These are phyloP conservation scores for Triplophysa bombifrons DNA, from an alignment of 2,797 vertebrate species.

Conservation along the genomic window DNA sequence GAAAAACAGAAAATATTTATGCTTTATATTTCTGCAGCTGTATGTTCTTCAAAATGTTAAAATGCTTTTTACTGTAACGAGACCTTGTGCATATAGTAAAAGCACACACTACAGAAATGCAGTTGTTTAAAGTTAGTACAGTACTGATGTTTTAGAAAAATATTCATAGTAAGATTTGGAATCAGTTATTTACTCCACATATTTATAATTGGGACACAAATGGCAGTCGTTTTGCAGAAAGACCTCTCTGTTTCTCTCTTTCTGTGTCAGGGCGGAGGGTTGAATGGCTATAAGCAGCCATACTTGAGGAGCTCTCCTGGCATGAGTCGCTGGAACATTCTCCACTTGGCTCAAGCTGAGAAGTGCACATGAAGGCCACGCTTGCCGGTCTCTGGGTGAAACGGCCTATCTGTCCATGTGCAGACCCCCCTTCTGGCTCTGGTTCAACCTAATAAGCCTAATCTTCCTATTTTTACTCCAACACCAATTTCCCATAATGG, in stretches of 20 bases:
- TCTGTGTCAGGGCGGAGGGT: background rate
- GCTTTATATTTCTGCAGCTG: too few species aligned
- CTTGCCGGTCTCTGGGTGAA: conserved; percentile 11
- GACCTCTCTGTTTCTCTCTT: background rate
- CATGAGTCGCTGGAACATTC: conserved; percentile 23
- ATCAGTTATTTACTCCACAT: background rate
- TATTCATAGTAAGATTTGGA: too few species aligned
- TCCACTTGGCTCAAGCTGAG: conserved; percentile 27
- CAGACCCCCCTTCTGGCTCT: conserved; percentile 26
- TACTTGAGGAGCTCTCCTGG: conserved; percentile 8
- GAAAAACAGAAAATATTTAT: too few species aligned
- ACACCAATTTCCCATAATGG: conserved; percentile 55
- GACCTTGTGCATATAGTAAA: too few species aligned
- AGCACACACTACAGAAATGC: too few species aligned
- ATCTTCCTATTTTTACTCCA: conserved; percentile 50
- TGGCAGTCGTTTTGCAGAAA: background rate
- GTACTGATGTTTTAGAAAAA: too few species aligned
- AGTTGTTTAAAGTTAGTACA: too few species aligned
- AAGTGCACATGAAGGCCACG: background rate
- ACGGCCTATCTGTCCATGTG: conserved; percentile 35
- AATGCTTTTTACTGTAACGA: too few species aligned
- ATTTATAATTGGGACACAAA: background rate
- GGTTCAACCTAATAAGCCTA: conserved; percentile 60
- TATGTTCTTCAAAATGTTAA: too few species aligned
- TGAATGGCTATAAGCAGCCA: conserved; percentile 4